These are phyloP conservation scores for Enteromius argenteus DNA, from an alignment of 2,797 vertebrate species.

Conservation along the genomic window DNA sequence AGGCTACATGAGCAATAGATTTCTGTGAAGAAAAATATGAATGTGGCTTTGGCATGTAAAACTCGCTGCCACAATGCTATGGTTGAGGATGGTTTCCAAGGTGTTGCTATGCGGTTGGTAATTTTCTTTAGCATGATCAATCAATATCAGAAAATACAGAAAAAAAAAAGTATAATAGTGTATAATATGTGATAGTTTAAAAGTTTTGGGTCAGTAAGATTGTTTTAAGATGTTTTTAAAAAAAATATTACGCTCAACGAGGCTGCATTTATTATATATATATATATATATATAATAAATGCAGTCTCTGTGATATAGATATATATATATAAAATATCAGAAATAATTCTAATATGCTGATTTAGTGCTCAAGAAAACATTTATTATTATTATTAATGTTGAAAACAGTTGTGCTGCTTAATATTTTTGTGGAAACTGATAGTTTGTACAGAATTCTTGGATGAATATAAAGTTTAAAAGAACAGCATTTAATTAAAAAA, in stretches of 20 bases:
- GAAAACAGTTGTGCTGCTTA: neutral
- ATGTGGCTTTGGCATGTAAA: neutral
- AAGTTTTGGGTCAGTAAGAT: too few species aligned
- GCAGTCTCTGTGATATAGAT: too few species aligned
- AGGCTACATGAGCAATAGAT: neutral
- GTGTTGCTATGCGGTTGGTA: neutral
- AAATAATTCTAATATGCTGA: too few species aligned
- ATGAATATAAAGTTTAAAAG: neutral
- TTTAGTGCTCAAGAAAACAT: too few species aligned
- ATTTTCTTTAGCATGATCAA: neutral
- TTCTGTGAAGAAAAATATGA: neutral
- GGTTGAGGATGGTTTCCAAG: neutral
- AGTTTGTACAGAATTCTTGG: neutral
- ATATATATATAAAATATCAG: too few species aligned
- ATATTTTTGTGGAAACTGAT: neutral
- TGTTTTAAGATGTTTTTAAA: too few species aligned
- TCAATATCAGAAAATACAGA: neutral
- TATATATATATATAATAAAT: too few species aligned
- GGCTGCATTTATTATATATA: too few species aligned
- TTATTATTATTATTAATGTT: neutral
- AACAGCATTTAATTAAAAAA: neutral
- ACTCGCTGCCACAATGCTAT: neutral
- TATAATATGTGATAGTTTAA: too few species aligned
- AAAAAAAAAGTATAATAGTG: too few species aligned
- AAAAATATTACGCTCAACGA: too few species aligned